These are phyloP conservation scores for Episyrphus balteatus DNA, from an alignment of 1,140 invertebrate genomes.

Conservation along the genomic window DNA sequence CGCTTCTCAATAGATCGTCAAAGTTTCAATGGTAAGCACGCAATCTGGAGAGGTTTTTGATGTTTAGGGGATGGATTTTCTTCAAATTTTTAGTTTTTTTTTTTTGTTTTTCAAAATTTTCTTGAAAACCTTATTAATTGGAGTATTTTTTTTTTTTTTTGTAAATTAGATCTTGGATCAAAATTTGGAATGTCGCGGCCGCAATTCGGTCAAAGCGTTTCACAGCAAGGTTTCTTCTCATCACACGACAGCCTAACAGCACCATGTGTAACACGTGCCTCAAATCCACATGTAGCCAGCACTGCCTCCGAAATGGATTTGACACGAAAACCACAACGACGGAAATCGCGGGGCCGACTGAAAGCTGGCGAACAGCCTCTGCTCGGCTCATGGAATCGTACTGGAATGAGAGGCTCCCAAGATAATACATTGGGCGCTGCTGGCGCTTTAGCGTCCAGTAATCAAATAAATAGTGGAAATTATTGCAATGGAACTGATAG, in stretches of 20 bases:
- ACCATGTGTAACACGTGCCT: conserved; percentile 42
- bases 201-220: conserved; percentile 41
- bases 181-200: conserved; percentile 49
- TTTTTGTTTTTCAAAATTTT: too few relatives aligned
- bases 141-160: conserved; percentile 4
- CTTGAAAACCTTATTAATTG: too few relatives aligned
- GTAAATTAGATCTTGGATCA: conserved; percentile 48
- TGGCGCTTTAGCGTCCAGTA: conserved; percentile 16
- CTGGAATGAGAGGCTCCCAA: conserved; percentile 25
- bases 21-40: conserved; percentile 33
- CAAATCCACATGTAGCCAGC: conserved; percentile 47
- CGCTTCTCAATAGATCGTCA: conserved; percentile 35
- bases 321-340: conserved; percentile 44
- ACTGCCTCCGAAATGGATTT: conserved; percentile 63
- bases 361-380: conserved; percentile 41
- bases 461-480: conserved; percentile 28
- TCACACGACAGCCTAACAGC: conserved; percentile 60
- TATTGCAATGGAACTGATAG: conserved; percentile 37
- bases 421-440: conserved; percentile 29
- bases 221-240: conserved; percentile 50
- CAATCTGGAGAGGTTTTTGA: neutral
- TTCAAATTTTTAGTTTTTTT: neutral
- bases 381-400: conserved; percentile 33
- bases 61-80: too few relatives aligned
- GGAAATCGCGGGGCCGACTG: conserved; percentile 52